phyloP scores from a whole-genome alignment of 2,888 invertebrate species.

The Acanthosepion pharaonis region DNA sequence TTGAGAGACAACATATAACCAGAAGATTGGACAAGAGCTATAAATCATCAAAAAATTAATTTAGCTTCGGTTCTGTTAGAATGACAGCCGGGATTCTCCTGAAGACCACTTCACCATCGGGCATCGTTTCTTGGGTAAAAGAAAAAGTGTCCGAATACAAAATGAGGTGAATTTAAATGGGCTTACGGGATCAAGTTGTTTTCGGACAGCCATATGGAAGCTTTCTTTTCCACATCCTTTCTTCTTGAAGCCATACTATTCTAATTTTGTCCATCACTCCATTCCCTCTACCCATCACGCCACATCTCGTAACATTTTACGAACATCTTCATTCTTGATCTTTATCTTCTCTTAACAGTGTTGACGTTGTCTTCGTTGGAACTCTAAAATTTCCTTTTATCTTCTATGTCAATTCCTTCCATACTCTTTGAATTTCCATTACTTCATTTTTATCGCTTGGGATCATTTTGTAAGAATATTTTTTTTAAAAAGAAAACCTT shows the following conservation, averaged over 20 bases:
- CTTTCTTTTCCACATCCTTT: not conserved
- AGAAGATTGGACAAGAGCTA: not conserved
- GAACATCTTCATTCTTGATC: constrained; percentile 6
- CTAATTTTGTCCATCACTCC: not conserved
- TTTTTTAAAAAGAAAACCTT: too few relatives aligned
- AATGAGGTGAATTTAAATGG: not conserved
- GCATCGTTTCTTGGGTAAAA: not conserved
- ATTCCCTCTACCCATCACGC: not conserved
- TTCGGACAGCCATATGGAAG: constrained; percentile 6
- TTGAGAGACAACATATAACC: not conserved
- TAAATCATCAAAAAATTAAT: not conserved
- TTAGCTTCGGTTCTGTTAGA: not conserved
- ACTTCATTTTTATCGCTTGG: not conserved
- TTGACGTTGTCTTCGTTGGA: not conserved
- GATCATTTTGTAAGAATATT: not conserved
- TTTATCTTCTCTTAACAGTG: not conserved
- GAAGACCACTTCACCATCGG: not conserved
- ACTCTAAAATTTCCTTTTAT: constrained; percentile 18
- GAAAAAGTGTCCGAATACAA: not conserved
- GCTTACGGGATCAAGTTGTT: constrained; percentile 33
- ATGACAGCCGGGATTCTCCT: not conserved
- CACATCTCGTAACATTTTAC: not conserved
- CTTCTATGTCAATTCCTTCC: too few relatives aligned
- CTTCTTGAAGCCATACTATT: not conserved
- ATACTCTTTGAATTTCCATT: not conserved